phyloP scores from a whole-genome alignment of 2,888 invertebrate genomes.

The Chirona hameri region DNA sequence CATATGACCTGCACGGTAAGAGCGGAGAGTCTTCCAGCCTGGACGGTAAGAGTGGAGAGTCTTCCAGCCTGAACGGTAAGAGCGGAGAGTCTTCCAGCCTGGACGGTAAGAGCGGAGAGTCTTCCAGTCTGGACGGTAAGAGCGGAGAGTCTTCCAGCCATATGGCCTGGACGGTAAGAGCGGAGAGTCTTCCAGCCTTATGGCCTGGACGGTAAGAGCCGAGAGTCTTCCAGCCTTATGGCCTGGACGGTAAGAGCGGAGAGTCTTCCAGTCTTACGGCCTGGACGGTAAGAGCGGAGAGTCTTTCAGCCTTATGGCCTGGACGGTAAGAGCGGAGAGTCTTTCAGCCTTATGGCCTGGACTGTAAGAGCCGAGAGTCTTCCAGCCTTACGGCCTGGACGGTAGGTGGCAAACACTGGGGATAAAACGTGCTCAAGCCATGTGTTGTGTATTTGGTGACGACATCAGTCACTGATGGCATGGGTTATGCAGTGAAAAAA shows the following conservation, averaged over 20 bases:
- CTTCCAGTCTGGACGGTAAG: conserved; percentile 70
- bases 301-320: conserved; percentile 88
- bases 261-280: conserved; percentile 61
- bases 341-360: conserved; percentile 72
- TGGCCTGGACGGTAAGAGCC: conserved; percentile 78
- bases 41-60: conserved; percentile 75
- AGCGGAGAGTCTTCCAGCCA: conserved; percentile 72
- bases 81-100: conserved; percentile 81
- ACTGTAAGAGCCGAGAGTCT: conserved; percentile 75
- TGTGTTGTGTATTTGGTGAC: no score
- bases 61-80: conserved; percentile 90
- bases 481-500: no score
- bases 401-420: conserved; percentile 50
- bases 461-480: no score
- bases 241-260: conserved; percentile 70
- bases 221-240: conserved; percentile 78
- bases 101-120: conserved; percentile 75
- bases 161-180: conserved; percentile 60
- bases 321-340: conserved; percentile 75
- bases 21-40: conserved; percentile 81
- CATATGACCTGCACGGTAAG: conserved; percentile 80
- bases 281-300: conserved; percentile 79
- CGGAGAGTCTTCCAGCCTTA: conserved; percentile 85
- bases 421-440: no score
- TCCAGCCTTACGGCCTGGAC: conserved; percentile 52